Evolutionary conservation across 2,113 vertebrate genomes (phyloP).

Genomic region (Xiphophorus maculatus): DNA sequence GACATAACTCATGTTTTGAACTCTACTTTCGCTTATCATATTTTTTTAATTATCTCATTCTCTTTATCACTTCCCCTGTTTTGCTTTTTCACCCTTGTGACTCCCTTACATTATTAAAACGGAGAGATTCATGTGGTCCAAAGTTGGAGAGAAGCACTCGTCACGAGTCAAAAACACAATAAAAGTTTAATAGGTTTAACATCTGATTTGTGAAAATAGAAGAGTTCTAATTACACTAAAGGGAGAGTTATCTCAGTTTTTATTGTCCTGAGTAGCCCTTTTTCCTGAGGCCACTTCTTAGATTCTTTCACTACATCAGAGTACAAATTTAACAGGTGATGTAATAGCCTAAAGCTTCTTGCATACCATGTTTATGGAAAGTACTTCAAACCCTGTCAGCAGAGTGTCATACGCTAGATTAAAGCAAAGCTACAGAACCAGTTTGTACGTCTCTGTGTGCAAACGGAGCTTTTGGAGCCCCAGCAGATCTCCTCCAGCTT

Average conservation of each 20-base stretch:
- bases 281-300: neutral
- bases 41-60: slow-evolving; percentile 24
- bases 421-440: slow-evolving; percentile 27
- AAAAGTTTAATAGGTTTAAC: slow-evolving; percentile 25
- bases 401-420: slow-evolving; percentile 1
- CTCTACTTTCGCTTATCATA: slow-evolving; percentile 23
- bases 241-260: neutral
- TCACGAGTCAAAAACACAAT: slow-evolving; percentile 18
- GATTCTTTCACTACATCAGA: neutral
- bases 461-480: slow-evolving; percentile 38
- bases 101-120: slow-evolving; percentile 28
- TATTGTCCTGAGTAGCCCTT: neutral
- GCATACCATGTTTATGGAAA: slow-evolving; percentile 13
- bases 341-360: slow-evolving; percentile 12
- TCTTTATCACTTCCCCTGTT: slow-evolving; percentile 11
- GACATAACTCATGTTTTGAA: slow-evolving; percentile 40
- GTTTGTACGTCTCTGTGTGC: slow-evolving; percentile 34
- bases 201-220: slow-evolving; percentile 20
- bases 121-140: slow-evolving; percentile 33
- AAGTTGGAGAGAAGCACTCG: slow-evolving; percentile 12
- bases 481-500: slow-evolving; percentile 38
- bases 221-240: neutral
- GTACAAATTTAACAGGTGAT: neutral
- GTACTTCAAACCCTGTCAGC: slow-evolving; percentile 6
- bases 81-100: slow-evolving; percentile 7